Conservation (phyloP, 2,113 vertebrate species). For the Macroglossus sobrinus region DNA sequence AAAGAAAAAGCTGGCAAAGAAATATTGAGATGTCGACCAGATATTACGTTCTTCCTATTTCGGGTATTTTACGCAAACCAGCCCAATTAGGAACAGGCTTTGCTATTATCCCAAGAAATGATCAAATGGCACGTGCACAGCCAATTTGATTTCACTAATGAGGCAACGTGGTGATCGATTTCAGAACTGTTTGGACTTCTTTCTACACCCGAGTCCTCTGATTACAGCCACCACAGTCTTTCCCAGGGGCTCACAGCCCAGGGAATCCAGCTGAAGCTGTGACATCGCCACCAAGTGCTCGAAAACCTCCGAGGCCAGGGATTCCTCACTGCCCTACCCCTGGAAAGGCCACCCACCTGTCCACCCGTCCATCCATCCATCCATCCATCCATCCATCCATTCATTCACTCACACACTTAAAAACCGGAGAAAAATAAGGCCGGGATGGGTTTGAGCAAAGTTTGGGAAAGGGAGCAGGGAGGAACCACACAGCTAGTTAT, state of each 20-base stretch:
- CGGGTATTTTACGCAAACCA: background rate
- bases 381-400: background rate
- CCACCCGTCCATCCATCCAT: accelerated
- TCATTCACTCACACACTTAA: background rate
- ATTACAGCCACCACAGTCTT: background rate
- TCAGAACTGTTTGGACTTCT: background rate
- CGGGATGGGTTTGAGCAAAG: background rate
- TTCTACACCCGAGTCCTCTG: background rate
- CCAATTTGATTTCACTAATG: background rate
- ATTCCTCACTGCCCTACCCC: background rate
- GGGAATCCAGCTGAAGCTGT: background rate
- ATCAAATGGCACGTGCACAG: background rate
- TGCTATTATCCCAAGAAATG: background rate
- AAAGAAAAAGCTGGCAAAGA: background rate
- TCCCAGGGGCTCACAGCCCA: background rate
- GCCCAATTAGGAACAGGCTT: background rate
- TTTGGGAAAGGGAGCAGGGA: no score
- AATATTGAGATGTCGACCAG: background rate
- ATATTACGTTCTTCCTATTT: background rate
- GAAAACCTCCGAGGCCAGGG: background rate
- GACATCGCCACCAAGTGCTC: background rate
- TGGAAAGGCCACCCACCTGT: background rate
- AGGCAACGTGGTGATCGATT: background rate
- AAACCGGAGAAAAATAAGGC: background rate
- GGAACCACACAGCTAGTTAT: background rate